Evolutionary conservation across 2,113 vertebrate species (phyloP).

Genomic region (Nibea coibor): DNA sequence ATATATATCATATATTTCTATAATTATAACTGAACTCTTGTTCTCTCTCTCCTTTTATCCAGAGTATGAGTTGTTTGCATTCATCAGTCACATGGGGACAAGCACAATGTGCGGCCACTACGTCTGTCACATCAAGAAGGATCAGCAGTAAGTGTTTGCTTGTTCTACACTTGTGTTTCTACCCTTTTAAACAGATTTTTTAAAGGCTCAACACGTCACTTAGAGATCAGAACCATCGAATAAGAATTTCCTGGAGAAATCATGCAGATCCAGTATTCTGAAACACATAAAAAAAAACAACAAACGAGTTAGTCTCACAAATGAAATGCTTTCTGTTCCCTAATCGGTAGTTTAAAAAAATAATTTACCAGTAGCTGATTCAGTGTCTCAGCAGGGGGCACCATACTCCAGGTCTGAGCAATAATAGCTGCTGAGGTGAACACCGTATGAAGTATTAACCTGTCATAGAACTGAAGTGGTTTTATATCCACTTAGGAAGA

Average conservation of each 20-base stretch:
- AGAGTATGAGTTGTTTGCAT: conserved; percentile 98
- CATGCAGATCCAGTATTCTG: neutral
- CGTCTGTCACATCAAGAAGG: conserved; percentile 99
- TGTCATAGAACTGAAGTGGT: neutral
- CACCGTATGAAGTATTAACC: neutral
- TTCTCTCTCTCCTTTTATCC: conserved; percentile 30
- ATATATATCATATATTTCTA: neutral
- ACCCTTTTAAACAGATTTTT: neutral
- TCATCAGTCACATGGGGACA: conserved; percentile 99
- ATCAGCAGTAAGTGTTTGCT: conserved; percentile 89
- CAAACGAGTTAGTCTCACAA: neutral
- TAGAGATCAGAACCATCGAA: neutral
- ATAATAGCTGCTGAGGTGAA: neutral
- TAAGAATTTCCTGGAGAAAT: neutral
- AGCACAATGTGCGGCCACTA: conserved; percentile 99
- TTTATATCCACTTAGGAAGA: neutral
- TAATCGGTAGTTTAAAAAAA: neutral
- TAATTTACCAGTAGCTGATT: neutral
- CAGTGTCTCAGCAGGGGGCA: conserved; percentile 59
- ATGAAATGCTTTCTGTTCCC: neutral
- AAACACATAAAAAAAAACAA: neutral
- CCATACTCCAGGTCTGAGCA: conserved; percentile 32
- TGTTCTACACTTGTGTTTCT: neutral
- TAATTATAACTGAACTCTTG: neutral
- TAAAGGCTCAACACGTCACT: neutral